phyloP scores from a whole-genome alignment of 2,888 invertebrate species.

The Euplexia lucipara region DNA sequence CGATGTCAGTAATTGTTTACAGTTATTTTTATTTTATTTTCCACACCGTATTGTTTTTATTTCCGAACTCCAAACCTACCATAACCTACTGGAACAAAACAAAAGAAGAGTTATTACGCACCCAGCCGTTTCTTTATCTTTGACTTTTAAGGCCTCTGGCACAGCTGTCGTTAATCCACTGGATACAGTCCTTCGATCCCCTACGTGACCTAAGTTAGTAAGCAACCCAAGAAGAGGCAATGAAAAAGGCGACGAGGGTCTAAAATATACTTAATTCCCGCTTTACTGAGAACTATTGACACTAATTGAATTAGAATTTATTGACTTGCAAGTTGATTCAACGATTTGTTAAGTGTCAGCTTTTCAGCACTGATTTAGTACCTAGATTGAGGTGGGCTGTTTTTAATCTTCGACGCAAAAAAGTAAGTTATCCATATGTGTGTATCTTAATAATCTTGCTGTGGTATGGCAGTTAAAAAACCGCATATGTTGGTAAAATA shows the following conservation, averaged over 20 bases:
- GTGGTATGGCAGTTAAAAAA: too few relatives aligned
- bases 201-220: conserved; percentile 54
- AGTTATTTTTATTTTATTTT: too few relatives aligned
- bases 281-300: conserved; percentile 30
- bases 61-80: not conserved
- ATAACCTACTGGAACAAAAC: conserved; percentile 3
- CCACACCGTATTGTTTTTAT: not conserved
- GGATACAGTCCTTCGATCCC: conserved; percentile 35
- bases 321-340: conserved; percentile 17
- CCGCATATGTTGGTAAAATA: too few relatives aligned
- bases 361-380: not conserved
- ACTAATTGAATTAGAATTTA: conserved; percentile 38
- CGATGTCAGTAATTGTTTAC: too few relatives aligned
- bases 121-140: conserved; percentile 32
- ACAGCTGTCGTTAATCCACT: conserved; percentile 48
- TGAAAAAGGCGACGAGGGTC: conserved; percentile 37
- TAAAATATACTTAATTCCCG: conserved; percentile 5
- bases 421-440: too few relatives aligned
- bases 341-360: not conserved
- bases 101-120: conserved; percentile 12
- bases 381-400: not conserved
- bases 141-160: conserved; percentile 16
- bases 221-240: conserved; percentile 10
- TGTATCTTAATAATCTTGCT: too few relatives aligned
- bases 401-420: conserved; percentile 2